Percentiles rank a stretch among this genome's conserved stretches.
Evolutionary conservation across 2,797 vertebrate species (phyloP).

Genomic region (Halcyon leucocephala): DNA sequence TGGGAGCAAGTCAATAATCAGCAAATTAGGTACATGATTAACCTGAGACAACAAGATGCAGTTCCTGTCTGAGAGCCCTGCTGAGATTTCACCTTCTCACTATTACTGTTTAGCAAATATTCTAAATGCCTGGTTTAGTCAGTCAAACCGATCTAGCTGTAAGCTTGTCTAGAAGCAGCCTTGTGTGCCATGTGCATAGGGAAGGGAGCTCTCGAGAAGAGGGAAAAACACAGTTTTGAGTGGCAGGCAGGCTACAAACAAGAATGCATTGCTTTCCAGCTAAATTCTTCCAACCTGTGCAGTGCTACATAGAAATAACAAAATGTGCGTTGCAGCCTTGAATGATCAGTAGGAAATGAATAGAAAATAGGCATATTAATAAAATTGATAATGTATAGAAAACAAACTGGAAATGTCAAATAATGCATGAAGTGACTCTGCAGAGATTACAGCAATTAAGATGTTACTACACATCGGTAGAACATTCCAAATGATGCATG

Average conservation of each 20-base stretch:
- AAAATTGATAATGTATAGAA: not conserved
- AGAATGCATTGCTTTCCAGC: not conserved
- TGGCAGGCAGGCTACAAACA: not conserved
- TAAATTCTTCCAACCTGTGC: not conserved
- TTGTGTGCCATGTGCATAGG: not conserved
- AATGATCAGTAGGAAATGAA: not conserved
- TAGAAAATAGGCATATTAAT: not conserved
- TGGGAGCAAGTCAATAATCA: slow-evolving; percentile 82
- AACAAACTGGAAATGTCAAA: slow-evolving; percentile 23
- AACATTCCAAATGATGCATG: slow-evolving; percentile 41
- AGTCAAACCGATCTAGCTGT: slow-evolving; percentile 67
- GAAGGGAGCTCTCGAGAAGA: not conserved
- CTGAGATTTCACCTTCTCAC: slow-evolving; percentile 76
- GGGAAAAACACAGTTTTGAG: not conserved
- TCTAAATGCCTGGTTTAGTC: slow-evolving; percentile 77
- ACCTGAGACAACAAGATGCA: slow-evolving; percentile 77
- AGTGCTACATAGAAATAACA: not conserved
- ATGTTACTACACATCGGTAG: slow-evolving; percentile 9
- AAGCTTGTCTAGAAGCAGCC: slow-evolving; percentile 30
- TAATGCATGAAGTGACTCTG: not conserved
- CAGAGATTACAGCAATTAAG: slow-evolving; percentile 32
- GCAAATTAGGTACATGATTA: slow-evolving; percentile 85
- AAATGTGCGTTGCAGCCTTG: not conserved
- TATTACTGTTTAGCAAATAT: slow-evolving; percentile 78
- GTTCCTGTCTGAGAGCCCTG: slow-evolving; percentile 74